A percentile compares a stretch with the other conserved stretches of the same genome.
Conservation (phyloP, 1,140 invertebrate genomes). For the Papilio xuthus region DNA sequence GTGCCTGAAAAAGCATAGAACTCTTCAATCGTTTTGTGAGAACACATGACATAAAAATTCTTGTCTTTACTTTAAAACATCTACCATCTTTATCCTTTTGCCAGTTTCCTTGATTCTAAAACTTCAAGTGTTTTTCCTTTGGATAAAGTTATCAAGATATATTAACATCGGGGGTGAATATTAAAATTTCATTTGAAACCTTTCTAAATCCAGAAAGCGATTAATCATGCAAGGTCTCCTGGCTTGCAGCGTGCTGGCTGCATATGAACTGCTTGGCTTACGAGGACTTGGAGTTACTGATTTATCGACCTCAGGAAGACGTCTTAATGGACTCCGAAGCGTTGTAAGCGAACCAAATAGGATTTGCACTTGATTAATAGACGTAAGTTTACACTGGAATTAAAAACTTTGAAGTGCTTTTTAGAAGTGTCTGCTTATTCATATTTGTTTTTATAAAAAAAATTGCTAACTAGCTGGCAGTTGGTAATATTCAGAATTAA, state of each 20-base stretch:
- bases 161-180: slow-evolving; percentile 12
- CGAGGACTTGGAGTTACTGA: slow-evolving; percentile 44
- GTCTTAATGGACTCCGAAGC: slow-evolving; percentile 43
- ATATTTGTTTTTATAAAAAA: not conserved
- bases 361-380: slow-evolving; percentile 43
- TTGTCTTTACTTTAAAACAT: not conserved
- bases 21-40: not conserved
- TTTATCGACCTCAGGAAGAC: slow-evolving; percentile 45
- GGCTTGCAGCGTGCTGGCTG: slow-evolving; percentile 19
- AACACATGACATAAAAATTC: not conserved
- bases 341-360: slow-evolving; percentile 39
- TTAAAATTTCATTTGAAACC: slow-evolving; percentile 31
- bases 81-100: not conserved
- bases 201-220: slow-evolving; percentile 32
- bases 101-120: not conserved
- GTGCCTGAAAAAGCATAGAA: no score
- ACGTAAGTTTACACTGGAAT: not conserved
- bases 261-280: slow-evolving; percentile 44
- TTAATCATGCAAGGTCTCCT: slow-evolving; percentile 30
- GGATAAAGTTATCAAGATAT: not conserved
- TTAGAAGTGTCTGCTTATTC: not conserved
- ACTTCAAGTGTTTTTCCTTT: not conserved
- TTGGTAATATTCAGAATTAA: not conserved
- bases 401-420: slow-evolving; percentile 35
- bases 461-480: not conserved